Conservation (phyloP, 2,888 invertebrate species). For the Drosophila paramelanica region DNA sequence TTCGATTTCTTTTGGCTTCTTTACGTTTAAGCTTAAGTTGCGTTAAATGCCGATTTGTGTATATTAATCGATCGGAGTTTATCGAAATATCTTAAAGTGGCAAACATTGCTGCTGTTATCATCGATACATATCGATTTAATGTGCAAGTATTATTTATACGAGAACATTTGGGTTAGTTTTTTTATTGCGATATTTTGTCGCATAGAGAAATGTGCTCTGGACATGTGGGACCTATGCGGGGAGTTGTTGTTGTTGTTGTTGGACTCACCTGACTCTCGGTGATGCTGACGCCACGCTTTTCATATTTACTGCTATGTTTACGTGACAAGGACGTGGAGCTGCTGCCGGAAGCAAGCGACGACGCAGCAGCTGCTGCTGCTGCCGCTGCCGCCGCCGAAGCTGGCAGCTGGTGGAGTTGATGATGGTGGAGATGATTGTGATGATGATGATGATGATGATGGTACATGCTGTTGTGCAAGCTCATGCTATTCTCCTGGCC, state of each 20-base stretch:
- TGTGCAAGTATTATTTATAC: neutral
- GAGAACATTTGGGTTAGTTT: conserved; percentile 11
- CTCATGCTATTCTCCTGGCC: conserved; percentile 76
- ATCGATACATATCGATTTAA: too few species aligned
- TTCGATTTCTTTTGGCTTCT: too few species aligned
- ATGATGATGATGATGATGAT: conserved; percentile 67
- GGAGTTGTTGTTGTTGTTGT: conserved; percentile 20
- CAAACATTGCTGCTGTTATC: too few species aligned
- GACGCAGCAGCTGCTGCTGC: conserved; percentile 21
- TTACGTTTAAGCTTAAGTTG: too few species aligned
- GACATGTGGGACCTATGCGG: conserved; percentile 19
- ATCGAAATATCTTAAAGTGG: too few species aligned
- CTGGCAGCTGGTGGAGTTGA: conserved; percentile 39
- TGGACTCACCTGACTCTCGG: conserved; percentile 84
- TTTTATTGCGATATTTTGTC: conserved; percentile 1
- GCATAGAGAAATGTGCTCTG: neutral
- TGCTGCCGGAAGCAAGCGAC: conserved; percentile 62
- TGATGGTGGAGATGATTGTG: conserved; percentile 65
- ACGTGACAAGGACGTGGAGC: conserved; percentile 81
- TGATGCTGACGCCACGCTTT: conserved; percentile 84
- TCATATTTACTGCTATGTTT: conserved; percentile 85
- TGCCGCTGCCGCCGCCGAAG: conserved; percentile 12
- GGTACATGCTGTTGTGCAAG: conserved; percentile 81
- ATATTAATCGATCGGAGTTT: too few species aligned
- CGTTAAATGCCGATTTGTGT: too few species aligned